These are phyloP conservation scores for Bucco capensis DNA, from an alignment of 2,113 vertebrate genomes.

Conservation along the genomic window DNA sequence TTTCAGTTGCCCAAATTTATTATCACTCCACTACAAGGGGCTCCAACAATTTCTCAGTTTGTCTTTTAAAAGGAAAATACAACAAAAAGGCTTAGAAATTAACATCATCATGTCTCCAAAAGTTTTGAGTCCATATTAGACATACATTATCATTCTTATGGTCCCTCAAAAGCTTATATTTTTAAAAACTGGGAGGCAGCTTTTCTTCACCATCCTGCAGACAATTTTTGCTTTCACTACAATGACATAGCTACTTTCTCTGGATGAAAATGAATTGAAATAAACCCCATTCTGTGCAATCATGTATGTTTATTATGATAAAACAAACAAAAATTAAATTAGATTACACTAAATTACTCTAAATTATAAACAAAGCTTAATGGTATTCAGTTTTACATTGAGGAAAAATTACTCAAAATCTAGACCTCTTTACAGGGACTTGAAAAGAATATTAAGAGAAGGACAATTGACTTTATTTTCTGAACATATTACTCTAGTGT, in stretches of 20 bases:
- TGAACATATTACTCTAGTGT: background rate
- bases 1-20: background rate
- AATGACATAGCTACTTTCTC: background rate
- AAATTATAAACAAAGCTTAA: background rate
- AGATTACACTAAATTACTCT: background rate
- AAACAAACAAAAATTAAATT: background rate
- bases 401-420: background rate
- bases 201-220: background rate
- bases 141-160: background rate
- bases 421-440: background rate
- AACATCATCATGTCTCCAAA: background rate
- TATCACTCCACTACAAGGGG: rapidly evolving
- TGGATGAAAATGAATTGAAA: background rate
- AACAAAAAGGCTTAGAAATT: background rate
- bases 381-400: background rate
- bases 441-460: background rate
- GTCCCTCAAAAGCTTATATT: background rate
- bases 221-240: background rate
- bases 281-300: background rate
- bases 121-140: background rate
- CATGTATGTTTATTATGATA: background rate
- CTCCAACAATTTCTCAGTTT: background rate
- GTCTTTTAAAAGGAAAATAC: background rate
- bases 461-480: background rate
- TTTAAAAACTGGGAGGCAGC: background rate